Percentiles rank a stretch among this genome's conserved stretches.
Conservation (phyloP, 2,888 invertebrate species). For the Synanthedon myopaeformis region DNA sequence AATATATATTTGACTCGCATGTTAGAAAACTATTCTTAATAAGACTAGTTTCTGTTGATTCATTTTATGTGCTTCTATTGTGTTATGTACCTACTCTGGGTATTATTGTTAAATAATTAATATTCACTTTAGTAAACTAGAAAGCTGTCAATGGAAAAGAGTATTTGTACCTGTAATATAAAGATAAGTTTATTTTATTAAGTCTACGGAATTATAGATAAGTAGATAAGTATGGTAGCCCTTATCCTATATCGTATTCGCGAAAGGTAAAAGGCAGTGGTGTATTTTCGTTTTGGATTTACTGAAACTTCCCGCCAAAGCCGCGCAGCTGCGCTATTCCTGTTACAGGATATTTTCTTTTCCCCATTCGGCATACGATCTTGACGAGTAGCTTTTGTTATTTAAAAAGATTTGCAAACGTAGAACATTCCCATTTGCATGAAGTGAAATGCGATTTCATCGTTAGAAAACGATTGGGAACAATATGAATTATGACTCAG, state of each 20-base stretch:
- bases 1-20: too few species aligned
- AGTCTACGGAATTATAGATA: constrained; percentile 49
- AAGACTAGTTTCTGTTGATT: too few species aligned
- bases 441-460: constrained; percentile 12
- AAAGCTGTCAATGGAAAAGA: constrained; percentile 29
- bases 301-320: constrained; percentile 57
- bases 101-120: too few species aligned
- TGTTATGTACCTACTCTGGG: too few species aligned
- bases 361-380: constrained; percentile 57
- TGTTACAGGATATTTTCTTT: constrained; percentile 59
- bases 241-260: too few species aligned
- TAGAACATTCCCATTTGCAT: neutral
- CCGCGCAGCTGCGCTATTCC: constrained; percentile 56
- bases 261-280: constrained; percentile 2
- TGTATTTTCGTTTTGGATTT: constrained; percentile 68
- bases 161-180: too few species aligned
- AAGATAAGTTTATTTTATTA: constrained; percentile 45
- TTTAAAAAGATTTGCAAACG: constrained; percentile 54
- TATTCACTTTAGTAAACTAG: constrained; percentile 9
- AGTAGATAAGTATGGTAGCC: constrained; percentile 10
- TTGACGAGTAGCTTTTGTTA: constrained; percentile 64
- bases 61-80: too few species aligned
- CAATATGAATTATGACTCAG: too few species aligned
- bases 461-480: constrained; percentile 27
- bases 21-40: too few species aligned